Conservation (phyloP, 2,113 vertebrate species). For the Tetraodon nigroviridis region DNA sequence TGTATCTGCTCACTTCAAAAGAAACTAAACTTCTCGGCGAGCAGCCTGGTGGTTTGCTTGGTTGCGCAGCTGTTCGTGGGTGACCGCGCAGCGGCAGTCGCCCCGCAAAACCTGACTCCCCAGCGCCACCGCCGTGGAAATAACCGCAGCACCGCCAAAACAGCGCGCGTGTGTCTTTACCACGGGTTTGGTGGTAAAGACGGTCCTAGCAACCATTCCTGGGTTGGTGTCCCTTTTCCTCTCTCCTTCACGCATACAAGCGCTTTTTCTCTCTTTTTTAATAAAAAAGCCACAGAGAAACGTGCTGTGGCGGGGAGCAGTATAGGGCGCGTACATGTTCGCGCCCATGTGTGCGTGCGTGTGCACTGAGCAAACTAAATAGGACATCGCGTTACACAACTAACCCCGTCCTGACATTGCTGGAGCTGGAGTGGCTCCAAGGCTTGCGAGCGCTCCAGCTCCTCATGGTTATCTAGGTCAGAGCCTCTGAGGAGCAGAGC, state of each 20-base stretch:
- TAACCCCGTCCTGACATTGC: constrained; percentile 73
- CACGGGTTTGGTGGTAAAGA: constrained; percentile 32
- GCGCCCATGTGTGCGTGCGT: constrained; percentile 30
- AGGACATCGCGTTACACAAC: constrained; percentile 74
- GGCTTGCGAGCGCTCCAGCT: constrained; percentile 69
- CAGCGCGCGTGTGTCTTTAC: neutral
- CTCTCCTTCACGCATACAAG: neutral
- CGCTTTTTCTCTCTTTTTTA: neutral
- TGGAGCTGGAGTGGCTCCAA: constrained; percentile 71
- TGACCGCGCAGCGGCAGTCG: constrained; percentile 34
- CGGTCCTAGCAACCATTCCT: constrained; percentile 46
- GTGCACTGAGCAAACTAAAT: constrained; percentile 65
- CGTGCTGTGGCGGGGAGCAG: constrained; percentile 6
- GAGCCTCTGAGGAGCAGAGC: constrained; percentile 69
- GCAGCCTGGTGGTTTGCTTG: neutral
- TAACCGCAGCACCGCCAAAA: constrained; percentile 10
- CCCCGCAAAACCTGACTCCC: neutral
- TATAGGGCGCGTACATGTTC: constrained; percentile 47
- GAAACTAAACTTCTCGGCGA: neutral
- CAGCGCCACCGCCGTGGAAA: neutral
- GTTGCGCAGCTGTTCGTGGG: constrained; percentile 5
- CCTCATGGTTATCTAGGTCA: constrained; percentile 76
- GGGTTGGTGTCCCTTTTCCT: neutral
- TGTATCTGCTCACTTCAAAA: constrained; percentile 14
- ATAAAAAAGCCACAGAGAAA: constrained; percentile 11